Evolutionary conservation across 2,797 vertebrate genomes (phyloP).

Genomic region (Naso thynnoides): DNA sequence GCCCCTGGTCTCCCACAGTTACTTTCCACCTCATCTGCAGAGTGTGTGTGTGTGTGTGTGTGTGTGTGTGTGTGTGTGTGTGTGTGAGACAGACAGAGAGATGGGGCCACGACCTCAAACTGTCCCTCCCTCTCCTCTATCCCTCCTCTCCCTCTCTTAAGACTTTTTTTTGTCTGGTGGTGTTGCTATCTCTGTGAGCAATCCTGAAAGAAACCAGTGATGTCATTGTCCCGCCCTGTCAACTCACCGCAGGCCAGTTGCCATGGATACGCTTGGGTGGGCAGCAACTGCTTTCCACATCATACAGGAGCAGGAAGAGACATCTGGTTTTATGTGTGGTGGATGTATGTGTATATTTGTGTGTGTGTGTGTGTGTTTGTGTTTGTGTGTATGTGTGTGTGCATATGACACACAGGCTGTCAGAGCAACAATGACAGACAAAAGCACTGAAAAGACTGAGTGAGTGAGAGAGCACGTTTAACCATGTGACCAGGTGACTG

Average conservation of each 20-base stretch:
- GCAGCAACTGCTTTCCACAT: constrained; percentile 69
- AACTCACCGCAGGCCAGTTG: constrained; percentile 60
- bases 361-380: neutral
- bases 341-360: constrained; percentile 7
- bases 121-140: constrained; percentile 10
- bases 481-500: too few relatives aligned
- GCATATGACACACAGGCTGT: constrained; percentile 7
- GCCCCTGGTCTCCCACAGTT: too few relatives aligned
- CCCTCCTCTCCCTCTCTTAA: constrained; percentile 1
- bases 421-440: constrained; percentile 21
- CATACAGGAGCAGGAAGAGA: constrained; percentile 65
- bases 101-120: constrained; percentile 20
- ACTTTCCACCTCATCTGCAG: too few relatives aligned
- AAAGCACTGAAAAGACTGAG: constrained; percentile 11
- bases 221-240: constrained; percentile 63
- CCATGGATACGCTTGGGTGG: constrained; percentile 59
- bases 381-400: constrained; percentile 11
- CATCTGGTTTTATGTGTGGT: constrained; percentile 59
- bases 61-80: constrained; percentile 5
- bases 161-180: constrained; percentile 16
- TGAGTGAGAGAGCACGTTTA: constrained; percentile 8
- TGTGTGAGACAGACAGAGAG: neutral
- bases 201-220: constrained; percentile 53
- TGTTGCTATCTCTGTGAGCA: constrained; percentile 49
- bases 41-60: neutral